Percentiles rank a stretch among this genome's conserved stretches.
These are phyloP conservation scores for Corythornis cristatus DNA, from an alignment of 2,113 vertebrate genomes.

Conservation along the genomic window DNA sequence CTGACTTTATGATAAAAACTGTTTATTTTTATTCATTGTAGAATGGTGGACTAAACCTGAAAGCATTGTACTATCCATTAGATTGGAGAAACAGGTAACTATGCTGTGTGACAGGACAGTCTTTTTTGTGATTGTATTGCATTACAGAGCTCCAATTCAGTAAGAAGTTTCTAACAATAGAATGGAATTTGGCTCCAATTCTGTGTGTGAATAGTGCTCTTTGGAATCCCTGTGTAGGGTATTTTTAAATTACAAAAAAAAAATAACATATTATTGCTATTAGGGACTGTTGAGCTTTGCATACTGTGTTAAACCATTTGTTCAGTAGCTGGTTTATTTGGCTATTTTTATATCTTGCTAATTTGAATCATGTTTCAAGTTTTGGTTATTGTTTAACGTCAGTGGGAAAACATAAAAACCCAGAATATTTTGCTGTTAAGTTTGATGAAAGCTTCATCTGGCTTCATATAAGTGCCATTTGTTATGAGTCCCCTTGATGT, in stretches of 20 bases:
- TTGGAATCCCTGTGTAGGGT: not conserved
- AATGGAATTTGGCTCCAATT: not conserved
- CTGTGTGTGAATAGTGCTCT: not conserved
- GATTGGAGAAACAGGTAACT: not conserved
- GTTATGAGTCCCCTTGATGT: not conserved
- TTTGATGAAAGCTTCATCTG: not conserved
- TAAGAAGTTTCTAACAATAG: not conserved
- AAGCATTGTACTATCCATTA: not conserved
- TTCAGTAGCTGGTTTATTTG: not conserved
- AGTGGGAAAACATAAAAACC: not conserved
- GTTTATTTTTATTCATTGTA: not conserved
- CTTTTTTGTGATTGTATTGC: not conserved
- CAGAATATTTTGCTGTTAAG: not conserved
- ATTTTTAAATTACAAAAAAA: not conserved
- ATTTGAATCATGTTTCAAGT: not conserved
- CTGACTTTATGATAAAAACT: not conserved
- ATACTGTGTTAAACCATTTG: not conserved
- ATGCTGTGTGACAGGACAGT: not conserved
- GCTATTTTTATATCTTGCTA: not conserved
- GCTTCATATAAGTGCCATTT: not conserved
- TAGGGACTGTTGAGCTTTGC: not conserved
- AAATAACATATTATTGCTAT: not conserved
- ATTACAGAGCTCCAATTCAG: not conserved
- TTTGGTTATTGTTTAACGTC: not conserved
- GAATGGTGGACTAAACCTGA: not conserved